A percentile compares a stretch with the other conserved stretches of the same genome.
These are phyloP conservation scores for Zoanthus gigantus DNA, from an alignment of 92 coral and sea anemone species.

Conservation along the genomic window DNA sequence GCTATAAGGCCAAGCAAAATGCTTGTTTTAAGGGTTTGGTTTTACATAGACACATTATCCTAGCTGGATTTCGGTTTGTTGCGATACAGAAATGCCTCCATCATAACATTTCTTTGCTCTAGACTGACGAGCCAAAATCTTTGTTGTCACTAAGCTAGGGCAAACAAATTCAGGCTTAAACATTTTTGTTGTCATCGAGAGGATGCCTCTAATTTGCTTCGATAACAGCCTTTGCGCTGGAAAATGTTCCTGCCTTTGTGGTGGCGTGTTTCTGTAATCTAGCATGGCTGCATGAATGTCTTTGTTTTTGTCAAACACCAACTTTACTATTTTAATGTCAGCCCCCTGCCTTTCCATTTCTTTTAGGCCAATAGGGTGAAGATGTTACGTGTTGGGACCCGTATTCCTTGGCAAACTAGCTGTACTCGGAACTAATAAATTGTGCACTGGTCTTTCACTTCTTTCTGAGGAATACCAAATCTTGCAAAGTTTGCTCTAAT, in stretches of 20 bases:
- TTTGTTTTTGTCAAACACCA: slow-evolving; percentile 48
- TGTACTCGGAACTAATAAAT: slow-evolving; percentile 37
- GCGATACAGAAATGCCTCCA: no score
- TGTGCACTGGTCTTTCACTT: slow-evolving; percentile 43
- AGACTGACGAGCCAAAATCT: no score
- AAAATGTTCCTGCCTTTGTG: slow-evolving; percentile 56
- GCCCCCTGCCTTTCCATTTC: slow-evolving; percentile 59
- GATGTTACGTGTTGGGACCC: slow-evolving; percentile 45
- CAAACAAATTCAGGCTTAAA: slow-evolving; percentile 31
- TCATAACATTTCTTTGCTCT: no score
- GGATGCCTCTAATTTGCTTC: slow-evolving; percentile 48
- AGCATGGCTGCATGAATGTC: slow-evolving; percentile 46
- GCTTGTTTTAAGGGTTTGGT: no score
- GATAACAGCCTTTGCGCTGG: slow-evolving; percentile 50
- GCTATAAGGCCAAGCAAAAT: no score
- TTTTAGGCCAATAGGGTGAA: slow-evolving; percentile 42
- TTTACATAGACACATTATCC: no score
- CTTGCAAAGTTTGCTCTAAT: slow-evolving; percentile 56
- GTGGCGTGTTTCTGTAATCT: slow-evolving; percentile 62
- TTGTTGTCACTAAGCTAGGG: background rate
- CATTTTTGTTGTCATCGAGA: slow-evolving; percentile 1
- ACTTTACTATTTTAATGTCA: slow-evolving; percentile 29
- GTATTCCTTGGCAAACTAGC: slow-evolving; percentile 30
- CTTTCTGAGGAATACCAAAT: slow-evolving; percentile 36
- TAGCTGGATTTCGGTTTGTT: no score